Evolutionary conservation across 2,888 invertebrate genomes (phyloP), one percentile per base, ranked within the genome.

Genomic region (Phorcus lineatus): DNA sequence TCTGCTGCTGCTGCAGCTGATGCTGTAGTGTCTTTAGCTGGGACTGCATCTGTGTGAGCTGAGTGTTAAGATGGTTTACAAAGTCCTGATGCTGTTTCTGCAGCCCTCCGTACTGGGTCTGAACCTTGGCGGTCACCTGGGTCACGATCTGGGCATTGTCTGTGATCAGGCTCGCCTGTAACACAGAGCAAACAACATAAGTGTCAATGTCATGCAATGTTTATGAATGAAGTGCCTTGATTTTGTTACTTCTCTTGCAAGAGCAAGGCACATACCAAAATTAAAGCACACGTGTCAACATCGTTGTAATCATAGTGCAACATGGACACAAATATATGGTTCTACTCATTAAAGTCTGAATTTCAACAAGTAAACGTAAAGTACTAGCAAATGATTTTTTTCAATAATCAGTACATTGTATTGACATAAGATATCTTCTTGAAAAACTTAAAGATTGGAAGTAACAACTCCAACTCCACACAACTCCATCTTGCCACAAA

Each of bases 81-180:
- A 98, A 99, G 16, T 98, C 97, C 93, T 98, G 97, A 94, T 99
- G 99, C 92, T 99, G 99, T 57, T 96, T 95, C 94, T 97, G 96
- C 91, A 98, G 97, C 93, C 95, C 95, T 89, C 97, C 96, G 90
- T 97, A 97, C 81, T 93, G 93, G 52, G 95, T 94, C 93, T 97
- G 97, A 6, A 97, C 96, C 84, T 96, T 95, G 86, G 95, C 95
- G 4, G 96, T 95, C 82, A 97, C 95, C 85, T 96, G 95, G 7
- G 96, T 95, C 80, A 97, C 96, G 83, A 96, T 95, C 82, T 95
- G 95, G 6, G 96, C 95, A 94, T 97, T 96, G 88, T 96, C 96
- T 24, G 96, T 95, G 89, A 97, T 95, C 87, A 98, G 94, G 92
- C 96, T 96, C 83, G 96, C 96, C 94, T 91, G 82, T 16, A 87